Evolutionary conservation across 2,113 vertebrate species (phyloP), one percentile per base, ranked within the genome.

Genomic region (Bombycilla garrulus): DNA sequence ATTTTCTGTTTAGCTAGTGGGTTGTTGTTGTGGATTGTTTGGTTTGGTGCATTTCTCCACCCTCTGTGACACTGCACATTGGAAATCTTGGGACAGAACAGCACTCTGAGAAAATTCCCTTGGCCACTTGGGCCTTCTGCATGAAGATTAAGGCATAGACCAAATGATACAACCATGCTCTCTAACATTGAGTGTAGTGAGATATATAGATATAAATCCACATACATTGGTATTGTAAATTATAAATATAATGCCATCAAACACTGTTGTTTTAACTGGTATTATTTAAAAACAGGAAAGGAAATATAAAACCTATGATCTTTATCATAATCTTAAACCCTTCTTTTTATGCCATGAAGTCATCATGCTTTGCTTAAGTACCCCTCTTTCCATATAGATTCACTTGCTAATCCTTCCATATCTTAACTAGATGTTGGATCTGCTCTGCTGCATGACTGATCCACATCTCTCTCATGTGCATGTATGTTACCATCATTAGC

Each of bases 401-500:
- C 58, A 51, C 24, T 78, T 66, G 54, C 14, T 28, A 62, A 35
- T 83, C n/a, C 38, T 90, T 76, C 58, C 13, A 12, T 56, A 31
- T 51, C 71, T 72, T 92, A 85, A 36, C 40, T 50, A 54, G 24
- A 23, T 38, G 21, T 51, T 88, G 51, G 88, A 86, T 81, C 64
- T 94, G 47, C 51, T 29, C 38, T 73, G 71, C 44, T 69, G 79
- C 53, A 64, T 38, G 38, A 54, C 22, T 47, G 56, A 79, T 62
- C 16, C 42, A 28, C 25, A 33, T 33, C 20, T 38, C 12, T 77
- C 20, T 82, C 28, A 16, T 12, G 10, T 62, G 33, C 35, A 10
- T 67, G 56, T 86, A 85, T 93, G 61, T 93, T 83, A 92, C 69
- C 71, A 66, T 84, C 38, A 61, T 82, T 89, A 94, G 81, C 44